Percentiles rank a stretch among this genome's conserved stretches.
phyloP scores from a whole-genome alignment of 2,113 vertebrate genomes.

The Puffinus mauretanicus region DNA sequence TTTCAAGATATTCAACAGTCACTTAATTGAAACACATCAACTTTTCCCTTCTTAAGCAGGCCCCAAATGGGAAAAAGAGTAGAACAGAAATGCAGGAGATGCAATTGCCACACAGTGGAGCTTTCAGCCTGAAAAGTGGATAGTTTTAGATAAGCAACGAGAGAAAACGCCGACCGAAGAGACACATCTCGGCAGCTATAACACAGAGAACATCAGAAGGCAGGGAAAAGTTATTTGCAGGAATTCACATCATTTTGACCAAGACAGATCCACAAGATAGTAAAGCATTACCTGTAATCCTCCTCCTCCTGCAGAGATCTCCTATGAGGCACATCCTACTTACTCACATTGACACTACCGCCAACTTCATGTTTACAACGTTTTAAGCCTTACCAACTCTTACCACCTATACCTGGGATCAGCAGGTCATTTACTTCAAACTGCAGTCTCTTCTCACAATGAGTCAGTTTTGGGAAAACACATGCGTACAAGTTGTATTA shows the following conservation, averaged over 20 bases:
- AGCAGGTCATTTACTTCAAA: background rate
- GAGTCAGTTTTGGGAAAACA: background rate
- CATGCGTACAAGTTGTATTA: background rate
- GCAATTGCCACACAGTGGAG: background rate
- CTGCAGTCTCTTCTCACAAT: background rate
- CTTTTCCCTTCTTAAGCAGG: conserved; percentile 63
- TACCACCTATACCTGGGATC: background rate
- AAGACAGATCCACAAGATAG: background rate
- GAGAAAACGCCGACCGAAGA: conserved; percentile 9
- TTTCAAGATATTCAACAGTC: conserved; percentile 73
- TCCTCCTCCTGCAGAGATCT: background rate
- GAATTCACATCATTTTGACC: background rate
- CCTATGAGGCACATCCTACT: background rate
- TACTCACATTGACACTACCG: fast-evolving
- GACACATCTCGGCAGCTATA: background rate
- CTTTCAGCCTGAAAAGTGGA: conserved; percentile 18
- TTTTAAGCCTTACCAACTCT: background rate
- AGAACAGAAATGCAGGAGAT: conserved; percentile 35
- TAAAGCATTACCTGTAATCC: background rate
- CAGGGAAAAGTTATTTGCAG: background rate
- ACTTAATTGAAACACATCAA: conserved; percentile 65
- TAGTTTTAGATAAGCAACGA: background rate
- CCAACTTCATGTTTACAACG: background rate
- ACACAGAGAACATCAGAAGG: background rate
- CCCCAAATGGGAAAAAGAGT: background rate